Conservation (phyloP, 2,797 vertebrate genomes). For the Alectoris magna region DNA sequence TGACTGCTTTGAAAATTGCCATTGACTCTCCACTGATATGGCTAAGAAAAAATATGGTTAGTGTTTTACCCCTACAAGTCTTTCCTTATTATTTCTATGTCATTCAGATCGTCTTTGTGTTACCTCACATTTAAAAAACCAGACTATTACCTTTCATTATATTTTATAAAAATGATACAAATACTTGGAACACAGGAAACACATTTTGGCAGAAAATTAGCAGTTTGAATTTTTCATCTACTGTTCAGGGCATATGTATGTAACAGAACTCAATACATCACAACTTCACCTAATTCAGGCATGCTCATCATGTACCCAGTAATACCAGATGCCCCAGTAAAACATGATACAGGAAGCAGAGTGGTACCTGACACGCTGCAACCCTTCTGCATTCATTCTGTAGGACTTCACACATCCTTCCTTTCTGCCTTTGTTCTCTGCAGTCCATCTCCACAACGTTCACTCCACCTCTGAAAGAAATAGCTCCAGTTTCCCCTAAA, state of each 20-base stretch:
- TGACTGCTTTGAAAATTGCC: constrained; percentile 16
- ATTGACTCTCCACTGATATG: neutral
- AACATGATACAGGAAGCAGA: neutral
- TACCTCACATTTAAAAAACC: neutral
- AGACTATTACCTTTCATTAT: neutral
- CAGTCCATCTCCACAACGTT: neutral
- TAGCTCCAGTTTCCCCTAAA: neutral
- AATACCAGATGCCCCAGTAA: neutral
- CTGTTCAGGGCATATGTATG: neutral
- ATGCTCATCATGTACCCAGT: neutral
- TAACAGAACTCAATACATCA: neutral
- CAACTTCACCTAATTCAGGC: neutral
- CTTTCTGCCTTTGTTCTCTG: neutral
- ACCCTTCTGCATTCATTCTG: neutral
- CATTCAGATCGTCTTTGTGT: neutral
- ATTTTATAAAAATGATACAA: constrained; percentile 17
- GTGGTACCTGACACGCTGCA: neutral
- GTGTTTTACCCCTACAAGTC: neutral
- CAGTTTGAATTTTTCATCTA: neutral
- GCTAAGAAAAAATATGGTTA: neutral
- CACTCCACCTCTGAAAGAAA: neutral
- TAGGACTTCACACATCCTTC: neutral
- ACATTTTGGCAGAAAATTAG: neutral
- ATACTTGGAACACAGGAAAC: neutral
- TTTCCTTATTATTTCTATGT: neutral